Evolutionary conservation across 2,113 vertebrate species (phyloP), one percentile per base, ranked within the genome.

Genomic region (Onychorhynchus coronatus): DNA sequence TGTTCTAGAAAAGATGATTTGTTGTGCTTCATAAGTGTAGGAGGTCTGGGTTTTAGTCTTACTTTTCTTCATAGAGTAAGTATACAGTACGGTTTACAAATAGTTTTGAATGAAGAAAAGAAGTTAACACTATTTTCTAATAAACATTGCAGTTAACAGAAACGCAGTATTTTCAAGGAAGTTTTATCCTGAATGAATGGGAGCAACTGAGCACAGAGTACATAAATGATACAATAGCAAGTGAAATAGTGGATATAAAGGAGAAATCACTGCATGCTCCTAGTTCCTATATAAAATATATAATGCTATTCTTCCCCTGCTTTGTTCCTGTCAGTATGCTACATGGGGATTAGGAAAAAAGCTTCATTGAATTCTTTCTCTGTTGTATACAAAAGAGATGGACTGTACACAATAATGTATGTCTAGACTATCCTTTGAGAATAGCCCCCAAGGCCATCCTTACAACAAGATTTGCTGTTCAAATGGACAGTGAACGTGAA

Each of bases 401-500:
- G 44, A 72, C 77, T 78, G 44, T 72, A 85, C 37, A 85, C 59
- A 93, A 76, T 90, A 88, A 82, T 11, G 67, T 73, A 76, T 62
- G 85, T 94, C 88, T 95, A 93, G 96, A 94, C 91, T 90, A 3
- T 71, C 82, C 82, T 90, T 65, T 83, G 92, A 95, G 92, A 92
- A 90, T 53, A 92, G 42, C 49, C 75, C 75, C 79, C 73, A 92
- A 88, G 91, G 85, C 82, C 63, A 91, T 73, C 25, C n/a, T 92
- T 95, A 73, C 62, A 89, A 89, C 11, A 70, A 80, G 75, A 85
- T 82, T 80, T 83, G 59, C 67, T 93, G 91, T 91, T 94, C 88
- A 95, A 84, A 92, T 85, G 79, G 52, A 74, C 71, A 61, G 50
- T 4, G 4, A 93, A 94, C 0, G 12, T 80, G 72, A 92, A 93